phyloP scores from a whole-genome alignment of 1,140 invertebrate species.

The Scaptodrosophila lebanonensis region DNA sequence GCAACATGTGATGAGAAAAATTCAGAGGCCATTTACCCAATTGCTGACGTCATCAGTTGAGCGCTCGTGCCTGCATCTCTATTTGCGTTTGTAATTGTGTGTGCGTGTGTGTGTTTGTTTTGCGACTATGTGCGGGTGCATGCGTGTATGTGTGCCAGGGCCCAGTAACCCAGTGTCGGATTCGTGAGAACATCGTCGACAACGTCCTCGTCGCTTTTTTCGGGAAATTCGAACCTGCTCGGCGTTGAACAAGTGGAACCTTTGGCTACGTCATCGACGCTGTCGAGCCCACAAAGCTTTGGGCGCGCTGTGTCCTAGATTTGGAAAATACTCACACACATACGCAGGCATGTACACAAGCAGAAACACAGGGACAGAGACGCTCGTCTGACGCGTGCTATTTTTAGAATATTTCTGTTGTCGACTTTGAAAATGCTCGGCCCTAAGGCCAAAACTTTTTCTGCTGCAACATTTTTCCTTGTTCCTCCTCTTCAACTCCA shows the following conservation, averaged over 20 bases:
- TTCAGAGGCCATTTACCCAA: slow-evolving; percentile 70
- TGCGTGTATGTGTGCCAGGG: not conserved
- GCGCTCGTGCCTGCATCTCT: too few relatives aligned
- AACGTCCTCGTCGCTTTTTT: slow-evolving; percentile 6
- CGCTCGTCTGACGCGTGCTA: too few relatives aligned
- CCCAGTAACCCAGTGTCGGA: slow-evolving; percentile 56
- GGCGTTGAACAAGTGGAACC: too few relatives aligned
- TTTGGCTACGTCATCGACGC: too few relatives aligned
- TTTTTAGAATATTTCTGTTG: slow-evolving; percentile 17
- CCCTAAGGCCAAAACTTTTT: not conserved
- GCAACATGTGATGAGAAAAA: slow-evolving; percentile 59
- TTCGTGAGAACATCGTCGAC: not conserved
- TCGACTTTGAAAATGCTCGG: not conserved
- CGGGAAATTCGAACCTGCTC: too few relatives aligned
- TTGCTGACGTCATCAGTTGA: slow-evolving; percentile 59
- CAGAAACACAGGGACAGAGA: too few relatives aligned
- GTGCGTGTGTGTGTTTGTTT: too few relatives aligned
- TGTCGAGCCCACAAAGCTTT: slow-evolving; percentile 15
- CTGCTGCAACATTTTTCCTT: slow-evolving; percentile 14
- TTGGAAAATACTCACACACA: too few relatives aligned
- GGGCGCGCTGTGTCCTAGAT: slow-evolving; percentile 35
- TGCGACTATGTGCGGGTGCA: too few relatives aligned
- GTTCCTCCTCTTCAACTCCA: slow-evolving; percentile 12
- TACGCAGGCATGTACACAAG: too few relatives aligned
- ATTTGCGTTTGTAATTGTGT: too few relatives aligned